phyloP scores from a whole-genome alignment of 2,113 vertebrate genomes.

The Motacilla tschutschensis region DNA sequence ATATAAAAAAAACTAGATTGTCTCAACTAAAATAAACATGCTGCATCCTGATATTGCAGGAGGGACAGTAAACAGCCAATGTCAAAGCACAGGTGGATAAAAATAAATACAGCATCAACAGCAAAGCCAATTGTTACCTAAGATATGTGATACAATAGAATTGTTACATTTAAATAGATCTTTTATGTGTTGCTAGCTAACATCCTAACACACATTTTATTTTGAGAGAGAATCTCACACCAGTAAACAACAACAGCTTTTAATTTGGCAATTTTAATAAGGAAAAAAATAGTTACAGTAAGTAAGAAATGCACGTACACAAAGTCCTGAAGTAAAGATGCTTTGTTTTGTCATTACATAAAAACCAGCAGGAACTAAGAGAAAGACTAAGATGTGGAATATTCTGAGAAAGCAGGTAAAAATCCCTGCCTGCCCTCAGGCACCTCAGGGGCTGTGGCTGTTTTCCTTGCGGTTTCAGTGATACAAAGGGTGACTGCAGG shows the following conservation, averaged over 20 bases:
- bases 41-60: background rate
- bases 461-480: rapidly evolving
- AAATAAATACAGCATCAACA: background rate
- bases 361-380: background rate
- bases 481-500: background rate
- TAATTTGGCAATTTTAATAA: background rate
- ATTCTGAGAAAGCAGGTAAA: background rate
- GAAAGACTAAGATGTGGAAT: background rate
- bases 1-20: background rate
- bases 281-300: background rate
- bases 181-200: background rate
- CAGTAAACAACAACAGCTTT: background rate
- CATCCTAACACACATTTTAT: background rate
- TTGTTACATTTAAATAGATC: background rate
- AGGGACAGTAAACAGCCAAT: background rate
- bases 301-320: background rate
- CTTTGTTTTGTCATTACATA: background rate
- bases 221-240: background rate
- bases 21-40: background rate
- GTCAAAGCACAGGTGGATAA: background rate
- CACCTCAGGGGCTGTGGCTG: background rate
- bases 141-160: background rate
- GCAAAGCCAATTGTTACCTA: background rate
- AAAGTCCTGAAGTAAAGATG: background rate
- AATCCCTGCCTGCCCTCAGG: rapidly evolving